Evolutionary conservation across 2,888 invertebrate genomes (phyloP), one percentile per base, ranked within the genome.

Genomic region (Epirrhoe alternata): DNA sequence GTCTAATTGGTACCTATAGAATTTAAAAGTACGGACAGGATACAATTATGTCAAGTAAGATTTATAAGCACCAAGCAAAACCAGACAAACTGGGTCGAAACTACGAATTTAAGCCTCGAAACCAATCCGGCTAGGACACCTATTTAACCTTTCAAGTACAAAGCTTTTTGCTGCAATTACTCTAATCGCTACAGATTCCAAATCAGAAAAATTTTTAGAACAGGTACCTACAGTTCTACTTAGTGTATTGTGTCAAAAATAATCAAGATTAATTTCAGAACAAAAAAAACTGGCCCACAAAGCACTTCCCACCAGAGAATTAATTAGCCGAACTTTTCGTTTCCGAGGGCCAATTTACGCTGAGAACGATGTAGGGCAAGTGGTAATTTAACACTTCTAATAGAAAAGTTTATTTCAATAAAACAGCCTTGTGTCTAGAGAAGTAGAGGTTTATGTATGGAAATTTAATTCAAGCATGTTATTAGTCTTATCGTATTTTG

Each of bases 211-310:
- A 8, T 8, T 38, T 38, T 2, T 42, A 42, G 38, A 35, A 42
- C 38, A 10, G 33, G 6, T 0, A 33, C 3, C 31, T 31, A 31
- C 33, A 7, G 7, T 6, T 33, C 1, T 38, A 38, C 1, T 42
- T 12, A 42, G 12, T 42, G 12, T 42, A 12, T 12, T 12, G 38
- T 42, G 12, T 42, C 12, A 12, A 12, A 42, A 42, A 3, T 12
- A 12, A 12, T 42, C 12, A 10, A 42, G 12, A 42, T 42, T 38
- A 0, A 38, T 38, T 42, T 12, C 12, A 42, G 12, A 42, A 42
- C 12, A 12, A 42, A 42, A 12, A 42, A 66, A 66, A 66, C 47
- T 61, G 45, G 66, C 61, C 24, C 64, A 64, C 64, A 49, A 60
- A 66, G 57, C 8, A 17, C 49, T 17, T 17, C 10, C 50, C 35